Evolutionary conservation across 2,888 invertebrate genomes (phyloP), one percentile per base, ranked within the genome.

Genomic region (Cephus pulcher): DNA sequence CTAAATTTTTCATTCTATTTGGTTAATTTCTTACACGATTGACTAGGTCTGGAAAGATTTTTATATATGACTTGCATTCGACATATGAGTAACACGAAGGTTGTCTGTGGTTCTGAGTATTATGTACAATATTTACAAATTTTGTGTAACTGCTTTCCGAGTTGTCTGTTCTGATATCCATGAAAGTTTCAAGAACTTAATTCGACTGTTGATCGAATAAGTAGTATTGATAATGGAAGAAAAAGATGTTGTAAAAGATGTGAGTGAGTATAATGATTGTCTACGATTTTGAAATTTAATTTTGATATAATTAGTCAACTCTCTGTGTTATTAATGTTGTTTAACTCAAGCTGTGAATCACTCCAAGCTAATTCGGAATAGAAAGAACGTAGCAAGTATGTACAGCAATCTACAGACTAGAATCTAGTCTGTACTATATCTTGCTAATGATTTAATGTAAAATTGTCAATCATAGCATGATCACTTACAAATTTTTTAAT

Each of bases 401-500:
- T 86, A 86, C 85, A 85, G 84, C 84, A 79, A 80, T 76, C 79
- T 73, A 69, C 83, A 84, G 82, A 84, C 84, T 80, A 80, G 74
- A 77, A 69, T 75, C 83, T 83, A 84, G 83, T 84, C 84, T 83
- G 83, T 80, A 76, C 83, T 85, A 83, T 82, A 75, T 77, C 75
- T 78, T 78, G 76, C 76, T 79, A 80, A 80, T 80, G 80, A 77
- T 80, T 78, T 70, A 75, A 78, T 77, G 75, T 78, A 79, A 78
- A 79, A 81, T 78, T 75, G 80, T 80, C 80, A 78, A 80, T 82
- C 80, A 88, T 88, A 89, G 89, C 89, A 89, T 89, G 89, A 90
- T 90, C 89, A 90, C 89, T 89, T 89, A 90, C 88, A 89, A 89
- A 89, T 90, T 90, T 88, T 84, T 81, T 80, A 86, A 86, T 85